phyloP scores from a whole-genome alignment of 2,113 vertebrate species.

The Phyllostomus discolor region DNA sequence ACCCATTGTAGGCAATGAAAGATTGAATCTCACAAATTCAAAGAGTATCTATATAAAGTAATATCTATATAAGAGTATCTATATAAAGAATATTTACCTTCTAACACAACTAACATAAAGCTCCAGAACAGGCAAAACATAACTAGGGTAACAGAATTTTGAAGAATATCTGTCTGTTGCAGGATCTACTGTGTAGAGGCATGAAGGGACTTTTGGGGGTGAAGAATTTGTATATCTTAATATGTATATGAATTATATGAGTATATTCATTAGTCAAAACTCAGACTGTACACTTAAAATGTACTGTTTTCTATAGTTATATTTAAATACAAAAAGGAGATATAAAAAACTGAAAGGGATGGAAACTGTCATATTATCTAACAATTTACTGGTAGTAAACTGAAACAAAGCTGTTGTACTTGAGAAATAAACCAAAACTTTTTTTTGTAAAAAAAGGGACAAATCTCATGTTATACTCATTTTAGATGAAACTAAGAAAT shows the following conservation, averaged over 20 bases:
- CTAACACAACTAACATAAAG: not conserved
- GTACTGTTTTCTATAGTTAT: not conserved
- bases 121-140: not conserved
- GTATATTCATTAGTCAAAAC: not conserved
- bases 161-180: not conserved
- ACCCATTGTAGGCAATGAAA: not conserved
- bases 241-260: not conserved
- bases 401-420: not conserved
- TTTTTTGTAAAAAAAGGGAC: not conserved
- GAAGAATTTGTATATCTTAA: not conserved
- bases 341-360: not conserved
- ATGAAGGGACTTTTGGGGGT: not conserved
- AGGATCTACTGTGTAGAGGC: not conserved
- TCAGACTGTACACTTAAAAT: not conserved
- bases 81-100: not conserved
- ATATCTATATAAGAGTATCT: too few relatives aligned
- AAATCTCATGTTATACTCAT: not conserved
- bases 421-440: not conserved
- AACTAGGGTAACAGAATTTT: not conserved
- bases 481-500: not conserved
- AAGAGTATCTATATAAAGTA: too few relatives aligned
- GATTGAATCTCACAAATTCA: not conserved
- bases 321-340: not conserved
- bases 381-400: not conserved
- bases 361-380: not conserved